Evolutionary conservation across 1,140 invertebrate species (phyloP).

Genomic region (Drosophila parvula): DNA sequence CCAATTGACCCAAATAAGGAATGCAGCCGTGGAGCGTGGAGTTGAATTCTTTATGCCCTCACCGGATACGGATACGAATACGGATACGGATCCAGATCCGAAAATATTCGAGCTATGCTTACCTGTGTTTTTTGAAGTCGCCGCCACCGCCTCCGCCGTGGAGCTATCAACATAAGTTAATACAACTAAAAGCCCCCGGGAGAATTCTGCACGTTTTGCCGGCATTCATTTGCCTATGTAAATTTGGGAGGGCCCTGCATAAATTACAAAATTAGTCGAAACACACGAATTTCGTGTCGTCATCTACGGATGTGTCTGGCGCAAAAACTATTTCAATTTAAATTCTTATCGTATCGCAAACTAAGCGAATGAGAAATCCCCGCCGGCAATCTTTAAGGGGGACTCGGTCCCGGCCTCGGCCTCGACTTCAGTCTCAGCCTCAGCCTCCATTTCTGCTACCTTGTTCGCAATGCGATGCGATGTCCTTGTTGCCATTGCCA

Average conservation of each 20-base stretch:
- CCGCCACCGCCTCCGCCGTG: neutral
- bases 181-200: conserved; percentile 34
- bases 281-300: conserved; percentile 54
- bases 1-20: conserved; percentile 57
- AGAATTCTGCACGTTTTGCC: conserved; percentile 23
- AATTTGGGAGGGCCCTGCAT: conserved; percentile 52
- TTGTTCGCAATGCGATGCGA: conserved; percentile 25
- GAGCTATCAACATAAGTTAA: conserved; percentile 46
- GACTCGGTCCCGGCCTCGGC: neutral
- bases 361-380: conserved; percentile 49
- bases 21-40: conserved; percentile 34
- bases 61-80: neutral
- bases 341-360: conserved; percentile 66
- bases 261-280: conserved; percentile 67
- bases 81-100: neutral
- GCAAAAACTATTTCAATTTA: conserved; percentile 74
- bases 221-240: conserved; percentile 61
- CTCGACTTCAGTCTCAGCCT: neutral
- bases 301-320: conserved; percentile 29
- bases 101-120: conserved; percentile 41
- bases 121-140: conserved; percentile 33
- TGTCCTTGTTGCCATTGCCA: conserved; percentile 42
- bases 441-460: conserved; percentile 6
- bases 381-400: conserved; percentile 40
- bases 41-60: conserved; percentile 44